These are phyloP conservation scores for Leiothrix lutea DNA, from an alignment of 2,113 vertebrate species.

Conservation along the genomic window DNA sequence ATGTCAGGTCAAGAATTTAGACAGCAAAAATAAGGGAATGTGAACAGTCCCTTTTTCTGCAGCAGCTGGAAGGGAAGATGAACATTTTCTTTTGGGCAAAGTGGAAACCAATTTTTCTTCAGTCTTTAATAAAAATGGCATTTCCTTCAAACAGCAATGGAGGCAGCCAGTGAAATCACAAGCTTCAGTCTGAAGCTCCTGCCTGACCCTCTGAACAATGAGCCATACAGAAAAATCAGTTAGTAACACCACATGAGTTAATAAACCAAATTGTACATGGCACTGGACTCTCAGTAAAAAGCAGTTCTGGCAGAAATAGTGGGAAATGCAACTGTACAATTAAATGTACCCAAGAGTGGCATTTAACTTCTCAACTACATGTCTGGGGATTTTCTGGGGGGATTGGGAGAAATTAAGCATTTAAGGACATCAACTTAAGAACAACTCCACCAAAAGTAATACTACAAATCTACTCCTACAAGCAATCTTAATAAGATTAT, in stretches of 20 bases:
- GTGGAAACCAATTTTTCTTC: not conserved
- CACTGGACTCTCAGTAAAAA: not conserved
- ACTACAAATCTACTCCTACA: not conserved
- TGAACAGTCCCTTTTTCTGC: not conserved
- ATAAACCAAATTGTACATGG: not conserved
- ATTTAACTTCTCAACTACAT: not conserved
- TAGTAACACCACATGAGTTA: not conserved
- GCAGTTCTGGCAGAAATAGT: not conserved
- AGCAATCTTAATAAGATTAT: not conserved
- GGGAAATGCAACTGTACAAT: not conserved
- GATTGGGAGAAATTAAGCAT: not conserved
- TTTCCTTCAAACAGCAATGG: not conserved
- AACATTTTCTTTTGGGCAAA: not conserved
- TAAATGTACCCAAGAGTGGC: not conserved
- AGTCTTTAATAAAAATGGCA: not conserved
- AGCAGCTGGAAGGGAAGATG: not conserved
- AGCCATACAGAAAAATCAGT: not conserved
- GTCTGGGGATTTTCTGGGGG: rapidly evolving
- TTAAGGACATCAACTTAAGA: not conserved
- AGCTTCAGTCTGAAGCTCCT: not conserved
- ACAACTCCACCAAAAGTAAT: not conserved
- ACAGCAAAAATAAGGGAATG: not conserved
- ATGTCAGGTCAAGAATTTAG: not conserved
- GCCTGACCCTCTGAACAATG: not conserved
- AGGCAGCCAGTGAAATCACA: not conserved